These are phyloP conservation scores for Castor canadensis DNA, from an alignment of 2,113 vertebrate species.

Conservation along the genomic window DNA sequence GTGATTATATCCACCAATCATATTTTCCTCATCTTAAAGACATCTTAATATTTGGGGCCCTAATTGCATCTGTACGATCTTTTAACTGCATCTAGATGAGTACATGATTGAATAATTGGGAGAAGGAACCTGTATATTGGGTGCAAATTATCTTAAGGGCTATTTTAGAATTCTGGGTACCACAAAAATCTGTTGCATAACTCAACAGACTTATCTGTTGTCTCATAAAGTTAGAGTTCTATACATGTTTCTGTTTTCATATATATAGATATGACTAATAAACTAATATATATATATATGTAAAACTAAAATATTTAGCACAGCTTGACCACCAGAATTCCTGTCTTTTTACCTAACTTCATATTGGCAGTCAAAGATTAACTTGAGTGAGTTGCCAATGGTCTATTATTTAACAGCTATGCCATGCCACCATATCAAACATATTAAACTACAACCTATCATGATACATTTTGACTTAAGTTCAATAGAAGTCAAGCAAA, in stretches of 20 bases:
- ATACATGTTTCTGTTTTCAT: not conserved
- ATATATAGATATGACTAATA: no score
- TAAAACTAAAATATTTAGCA: not conserved
- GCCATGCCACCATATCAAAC: not conserved
- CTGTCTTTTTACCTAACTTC: not conserved
- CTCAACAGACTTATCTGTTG: no score
- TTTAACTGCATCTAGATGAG: not conserved
- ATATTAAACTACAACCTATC: not conserved
- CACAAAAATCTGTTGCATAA: not conserved
- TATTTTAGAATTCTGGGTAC: not conserved
- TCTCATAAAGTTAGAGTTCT: not conserved
- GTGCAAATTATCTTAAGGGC: not conserved
- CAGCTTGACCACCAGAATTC: not conserved
- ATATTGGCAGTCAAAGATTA: slow-evolving; percentile 5
- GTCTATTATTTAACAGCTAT: not conserved
- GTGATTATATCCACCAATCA: not conserved
- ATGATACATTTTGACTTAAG: not conserved
- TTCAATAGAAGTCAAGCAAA: not conserved
- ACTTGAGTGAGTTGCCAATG: not conserved
- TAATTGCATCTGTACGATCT: not conserved
- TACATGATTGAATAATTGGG: not conserved
- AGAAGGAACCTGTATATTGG: not conserved
- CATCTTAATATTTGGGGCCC: not conserved
- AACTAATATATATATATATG: no score
- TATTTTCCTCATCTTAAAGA: not conserved